Base-by-base conservation (phyloP, 2,888 invertebrate genomes). In the Sesamia inferens region DNA sequence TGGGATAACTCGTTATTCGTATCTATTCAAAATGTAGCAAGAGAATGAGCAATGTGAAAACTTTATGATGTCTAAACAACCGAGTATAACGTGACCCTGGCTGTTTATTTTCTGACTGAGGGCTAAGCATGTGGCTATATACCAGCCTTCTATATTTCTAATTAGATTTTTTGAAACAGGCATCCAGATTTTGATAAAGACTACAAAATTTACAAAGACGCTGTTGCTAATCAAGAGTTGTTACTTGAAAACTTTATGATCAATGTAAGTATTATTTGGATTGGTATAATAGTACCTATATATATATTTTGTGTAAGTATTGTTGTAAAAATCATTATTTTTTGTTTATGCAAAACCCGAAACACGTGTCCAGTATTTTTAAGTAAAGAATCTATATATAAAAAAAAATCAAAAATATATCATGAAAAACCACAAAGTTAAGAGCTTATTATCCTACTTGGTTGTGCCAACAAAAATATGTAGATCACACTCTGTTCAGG, bases 241-340 rank as follows among this genome's bases (percentile, higher is more conserved):
- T 96, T 98, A 64, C 93, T 98, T 85, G 97, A 98, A 89, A 97
- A 97, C 86, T 98, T 98, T 90, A 97, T 98, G 91, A 97, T 97
- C 47, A 94, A 90, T 81, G 96, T 93, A 93, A 95, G 31, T 90
- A 76, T 42, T 11, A n/a, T 19, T 48, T 19, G 39, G 14, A 24
- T 42, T 65, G 31, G 14, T 31, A 10, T 19, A 44, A 16, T 62
- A 10, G 22, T 16, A n/a, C n/a, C n/a, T n/a, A n/a, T n/a, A 48
- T 48, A 47, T 24, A 13, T 47, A 4, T 47, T 10, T 24, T 7
- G 7, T 47, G 4, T 47, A 31, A 31, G 31, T 31, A 31, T 31
- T 31, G 31, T 31, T 31, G 31, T 31, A 31, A 31, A 31, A 31
- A 31, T 2, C 31, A 31, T 31, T 31, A 31, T 31, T 31, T 31